A percentile compares a stretch with the other conserved stretches of the same genome.
Conservation (phyloP, 2,113 vertebrate genomes). For the Numenius arquata region DNA sequence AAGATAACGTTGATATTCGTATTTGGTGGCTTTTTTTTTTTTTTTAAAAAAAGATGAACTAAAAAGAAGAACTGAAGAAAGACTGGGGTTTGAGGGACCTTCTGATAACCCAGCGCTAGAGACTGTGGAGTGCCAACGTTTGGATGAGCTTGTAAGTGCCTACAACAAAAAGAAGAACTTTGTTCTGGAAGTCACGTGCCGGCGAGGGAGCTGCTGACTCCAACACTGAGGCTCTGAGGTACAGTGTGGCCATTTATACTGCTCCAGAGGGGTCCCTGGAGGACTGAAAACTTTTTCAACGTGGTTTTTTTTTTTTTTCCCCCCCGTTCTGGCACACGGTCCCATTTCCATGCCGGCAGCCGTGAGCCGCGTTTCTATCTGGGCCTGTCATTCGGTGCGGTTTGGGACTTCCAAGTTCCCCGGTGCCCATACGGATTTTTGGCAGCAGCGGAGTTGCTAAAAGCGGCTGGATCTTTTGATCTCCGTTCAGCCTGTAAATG, state of each 20-base stretch:
- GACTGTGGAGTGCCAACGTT: not conserved
- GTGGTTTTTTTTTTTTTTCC: not conserved
- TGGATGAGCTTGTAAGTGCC: not conserved
- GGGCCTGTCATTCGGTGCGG: not conserved
- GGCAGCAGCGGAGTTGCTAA: not conserved
- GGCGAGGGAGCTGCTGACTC: not conserved
- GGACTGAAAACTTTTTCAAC: not conserved
- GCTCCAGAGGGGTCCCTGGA: not conserved
- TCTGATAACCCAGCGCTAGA: not conserved
- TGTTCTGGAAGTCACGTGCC: not conserved
- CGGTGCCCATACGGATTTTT: not conserved
- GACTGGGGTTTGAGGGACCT: not conserved
- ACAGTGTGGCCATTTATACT: not conserved
- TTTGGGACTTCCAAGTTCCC: conserved; percentile 5
- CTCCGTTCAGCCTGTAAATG: not conserved
- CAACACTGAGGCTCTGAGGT: not conserved
- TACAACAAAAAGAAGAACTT: conserved; percentile 4
- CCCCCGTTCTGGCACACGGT: accelerated
- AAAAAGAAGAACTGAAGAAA: not conserved
- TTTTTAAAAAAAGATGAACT: not conserved
- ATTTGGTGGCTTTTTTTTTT: not conserved
- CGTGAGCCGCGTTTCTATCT: not conserved
- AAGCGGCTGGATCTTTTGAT: not conserved
- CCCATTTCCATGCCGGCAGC: conserved; percentile 19
- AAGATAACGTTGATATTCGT: not conserved